Percentiles rank a stretch among this genome's conserved stretches.
These are phyloP conservation scores for Tolypeutes matacus DNA, from an alignment of 2,797 vertebrate species.

Conservation along the genomic window DNA sequence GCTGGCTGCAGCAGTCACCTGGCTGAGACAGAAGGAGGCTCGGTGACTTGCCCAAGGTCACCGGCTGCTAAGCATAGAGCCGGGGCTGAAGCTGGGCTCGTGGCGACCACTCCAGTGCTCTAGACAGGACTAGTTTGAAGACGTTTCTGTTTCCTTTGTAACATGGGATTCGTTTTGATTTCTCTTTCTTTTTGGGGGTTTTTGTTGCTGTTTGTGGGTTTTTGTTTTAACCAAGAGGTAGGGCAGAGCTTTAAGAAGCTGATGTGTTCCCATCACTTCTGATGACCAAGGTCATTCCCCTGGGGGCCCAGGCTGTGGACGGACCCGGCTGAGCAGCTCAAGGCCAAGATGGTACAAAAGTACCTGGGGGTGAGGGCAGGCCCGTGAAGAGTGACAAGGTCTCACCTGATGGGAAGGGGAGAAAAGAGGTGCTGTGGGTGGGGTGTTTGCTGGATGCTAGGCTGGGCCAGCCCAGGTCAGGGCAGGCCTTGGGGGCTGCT, in stretches of 20 bases:
- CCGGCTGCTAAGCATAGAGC: background rate
- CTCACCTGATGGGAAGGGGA: no score
- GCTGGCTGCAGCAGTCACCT: background rate
- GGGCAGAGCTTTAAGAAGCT: background rate
- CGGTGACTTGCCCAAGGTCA: accelerated
- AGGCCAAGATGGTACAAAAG: background rate
- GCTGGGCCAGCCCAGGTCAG: background rate
- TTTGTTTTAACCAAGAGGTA: conserved; percentile 7
- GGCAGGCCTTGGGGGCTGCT: no score
- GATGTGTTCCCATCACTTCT: background rate
- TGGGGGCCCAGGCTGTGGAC: no score
- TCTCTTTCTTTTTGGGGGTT: background rate
- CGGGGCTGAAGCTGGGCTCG: background rate
- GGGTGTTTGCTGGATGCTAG: background rate
- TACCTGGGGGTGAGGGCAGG: no score
- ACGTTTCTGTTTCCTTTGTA: background rate
- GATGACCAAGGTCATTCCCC: background rate
- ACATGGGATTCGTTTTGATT: background rate
- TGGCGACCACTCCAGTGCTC: background rate
- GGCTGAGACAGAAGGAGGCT: background rate
- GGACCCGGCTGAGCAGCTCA: background rate
- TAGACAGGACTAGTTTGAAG: background rate
- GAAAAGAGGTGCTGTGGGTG: background rate
- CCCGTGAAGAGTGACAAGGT: background rate
- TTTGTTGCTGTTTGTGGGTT: background rate